Evolutionary conservation across 2,888 invertebrate species (phyloP), one percentile per base, ranked within the genome.

Genomic region (Noctua fimbriata): DNA sequence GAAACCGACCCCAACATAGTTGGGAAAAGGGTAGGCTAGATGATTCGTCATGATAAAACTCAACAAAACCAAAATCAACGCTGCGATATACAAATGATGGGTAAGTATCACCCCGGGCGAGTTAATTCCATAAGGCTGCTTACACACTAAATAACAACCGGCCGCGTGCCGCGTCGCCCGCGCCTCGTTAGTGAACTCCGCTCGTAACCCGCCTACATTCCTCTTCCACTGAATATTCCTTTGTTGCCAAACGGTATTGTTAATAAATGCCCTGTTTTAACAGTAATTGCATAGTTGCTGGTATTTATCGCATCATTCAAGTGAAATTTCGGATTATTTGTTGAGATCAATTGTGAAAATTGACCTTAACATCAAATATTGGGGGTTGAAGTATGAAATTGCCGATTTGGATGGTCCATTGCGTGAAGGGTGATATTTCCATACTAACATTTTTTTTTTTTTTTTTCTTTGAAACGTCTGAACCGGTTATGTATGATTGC

Each of bases 211-310:
- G 80, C 80, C 86, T 87, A 86, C 89, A 89, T 87, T 90, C 87
- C 87, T 88, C 89, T 91, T 81, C 87, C 84, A 87, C 87, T 85
- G 87, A 89, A 91, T 89, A 90, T 87, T 86, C 89, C 88, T 87
- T 92, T 91, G 92, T 92, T 90, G 88, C 91, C 90, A 90, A 92
- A 91, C 90, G 77, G 89, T 81, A 86, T 83, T 90, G 91, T 92
- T 92, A 93, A 92, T 93, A 92, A 69, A 86, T 32, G 67, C 49
- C 41, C 28, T 71, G 78, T 78, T 76, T 79, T 69, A 73, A 66
- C 73, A 9, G 75, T 84, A 75, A 84, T 80, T 78, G 75, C 55
- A 69, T 73, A 76, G 66, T 75, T 84, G 41, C 83, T 66, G 44
- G 49, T 58, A 76, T 28, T 82, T 76, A 73, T 32, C 66, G 49